Evolutionary conservation across 2,888 invertebrate genomes (phyloP), one percentile per base, ranked within the genome.

Genomic region (Epinotia ramella): DNA sequence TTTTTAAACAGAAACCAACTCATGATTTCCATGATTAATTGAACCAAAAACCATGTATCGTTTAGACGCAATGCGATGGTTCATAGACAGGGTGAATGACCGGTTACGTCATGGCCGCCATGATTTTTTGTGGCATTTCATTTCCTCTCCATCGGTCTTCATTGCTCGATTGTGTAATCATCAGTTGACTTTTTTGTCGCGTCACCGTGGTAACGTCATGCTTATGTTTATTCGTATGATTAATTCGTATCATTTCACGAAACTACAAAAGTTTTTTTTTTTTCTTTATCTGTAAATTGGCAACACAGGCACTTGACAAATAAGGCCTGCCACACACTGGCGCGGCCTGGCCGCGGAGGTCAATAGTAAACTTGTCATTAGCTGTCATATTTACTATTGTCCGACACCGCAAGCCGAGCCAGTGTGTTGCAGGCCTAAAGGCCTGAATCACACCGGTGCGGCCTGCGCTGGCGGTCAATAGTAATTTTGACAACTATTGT

Each of bases 61-160:
- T 81, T 88, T 89, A 87, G 33, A 6, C 33, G 33, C 6, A 87
- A 81, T 79, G 81, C 84, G 81, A 80, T 81, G 83, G 86, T 87
- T 88, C 88, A 86, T 84, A 84, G 83, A 79, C 69, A 80, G 80
- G 90, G 84, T 90, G 89, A 86, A 79, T 81, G 89, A 78, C 86
- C 92, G 81, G 80, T 92, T 89, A 88, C 93, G 91, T 91, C 91
- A 92, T 89, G 89, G 88, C 85, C 80, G 83, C 83, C 85, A 81
- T 57, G 57, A 28, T 76, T 71, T 73, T 73, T 73, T 76, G 64
- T 68, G 28, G 80, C 83, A 84, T 84, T 82, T 83, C 81, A 88
- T 89, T 89, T 89, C 86, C 85, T 86, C 82, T 70, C 49, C 70
- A 74, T 75, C 40, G 60, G 18, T 70, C 65, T 56, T 57, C 57